A percentile compares a stretch with the other conserved stretches of the same genome.
phyloP scores from a whole-genome alignment of 2,797 vertebrate genomes.

The Cossypha dichroa region DNA sequence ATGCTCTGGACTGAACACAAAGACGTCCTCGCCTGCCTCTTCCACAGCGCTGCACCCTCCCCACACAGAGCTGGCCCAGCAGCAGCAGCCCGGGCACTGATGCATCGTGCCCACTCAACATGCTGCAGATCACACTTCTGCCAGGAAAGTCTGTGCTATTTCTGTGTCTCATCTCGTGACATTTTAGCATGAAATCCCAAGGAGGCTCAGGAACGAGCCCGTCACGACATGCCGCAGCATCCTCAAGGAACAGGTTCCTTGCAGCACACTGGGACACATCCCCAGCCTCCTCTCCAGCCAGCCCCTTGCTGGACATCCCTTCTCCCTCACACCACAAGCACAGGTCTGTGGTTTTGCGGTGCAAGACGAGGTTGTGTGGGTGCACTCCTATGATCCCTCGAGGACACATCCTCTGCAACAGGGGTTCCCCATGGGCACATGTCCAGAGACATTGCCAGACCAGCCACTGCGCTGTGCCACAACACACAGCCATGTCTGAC shows the following conservation, averaged over 20 bases:
- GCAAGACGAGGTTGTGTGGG: accelerated
- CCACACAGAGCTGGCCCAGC: accelerated
- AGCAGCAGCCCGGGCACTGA: not conserved
- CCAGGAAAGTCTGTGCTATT: constrained; percentile 6
- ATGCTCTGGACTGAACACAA: not conserved
- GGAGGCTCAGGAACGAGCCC: accelerated
- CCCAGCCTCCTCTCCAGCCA: not conserved
- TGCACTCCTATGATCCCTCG: accelerated
- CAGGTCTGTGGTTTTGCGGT: not conserved
- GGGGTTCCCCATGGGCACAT: accelerated
- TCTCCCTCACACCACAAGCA: not conserved
- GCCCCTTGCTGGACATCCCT: not conserved
- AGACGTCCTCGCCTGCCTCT: not conserved
- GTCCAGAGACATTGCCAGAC: not conserved
- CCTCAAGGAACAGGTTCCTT: accelerated
- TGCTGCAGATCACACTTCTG: not conserved
- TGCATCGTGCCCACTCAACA: not conserved
- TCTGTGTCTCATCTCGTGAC: not conserved
- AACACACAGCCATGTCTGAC: not conserved
- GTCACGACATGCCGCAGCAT: accelerated
- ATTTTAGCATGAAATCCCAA: not conserved
- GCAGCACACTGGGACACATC: not conserved
- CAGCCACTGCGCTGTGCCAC: not conserved
- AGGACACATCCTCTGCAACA: accelerated
- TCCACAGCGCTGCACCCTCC: accelerated